A percentile compares a stretch with the other conserved stretches of the same genome.
phyloP scores from a whole-genome alignment of 2,888 invertebrate genomes.

The Acronicta leporina region DNA sequence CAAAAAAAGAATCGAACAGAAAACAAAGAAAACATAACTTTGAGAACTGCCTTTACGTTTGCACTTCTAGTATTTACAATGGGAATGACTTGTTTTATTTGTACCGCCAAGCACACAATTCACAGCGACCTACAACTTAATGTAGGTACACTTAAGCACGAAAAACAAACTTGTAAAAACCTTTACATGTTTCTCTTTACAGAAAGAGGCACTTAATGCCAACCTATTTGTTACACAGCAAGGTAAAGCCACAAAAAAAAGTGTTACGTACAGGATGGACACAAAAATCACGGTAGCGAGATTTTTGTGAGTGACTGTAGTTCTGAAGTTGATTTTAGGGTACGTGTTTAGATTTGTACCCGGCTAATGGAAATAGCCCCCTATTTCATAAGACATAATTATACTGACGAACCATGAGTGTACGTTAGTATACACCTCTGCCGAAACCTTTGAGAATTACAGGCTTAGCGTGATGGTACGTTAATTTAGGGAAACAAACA shows the following conservation, averaged over 20 bases:
- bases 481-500: no score
- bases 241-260: not conserved
- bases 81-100: constrained; percentile 52
- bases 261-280: no score
- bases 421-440: no score
- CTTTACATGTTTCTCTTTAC: not conserved
- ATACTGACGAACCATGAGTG: no score
- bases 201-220: not conserved
- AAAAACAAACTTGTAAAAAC: constrained; percentile 19
- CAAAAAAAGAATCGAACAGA: not conserved
- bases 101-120: constrained; percentile 34
- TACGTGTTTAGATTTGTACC: no score
- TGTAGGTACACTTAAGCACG: constrained; percentile 40
- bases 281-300: no score
- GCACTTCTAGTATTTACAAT: constrained; percentile 32
- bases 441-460: no score
- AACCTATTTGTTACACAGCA: not conserved
- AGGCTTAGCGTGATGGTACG: no score
- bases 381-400: no score
- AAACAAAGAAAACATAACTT: constrained; percentile 13
- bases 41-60: constrained; percentile 26
- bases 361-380: no score
- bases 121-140: constrained; percentile 34
- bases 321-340: no score
- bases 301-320: no score